Evolutionary conservation across 2,797 vertebrate species (phyloP).

Genomic region (Rhinoraja longicauda): DNA sequence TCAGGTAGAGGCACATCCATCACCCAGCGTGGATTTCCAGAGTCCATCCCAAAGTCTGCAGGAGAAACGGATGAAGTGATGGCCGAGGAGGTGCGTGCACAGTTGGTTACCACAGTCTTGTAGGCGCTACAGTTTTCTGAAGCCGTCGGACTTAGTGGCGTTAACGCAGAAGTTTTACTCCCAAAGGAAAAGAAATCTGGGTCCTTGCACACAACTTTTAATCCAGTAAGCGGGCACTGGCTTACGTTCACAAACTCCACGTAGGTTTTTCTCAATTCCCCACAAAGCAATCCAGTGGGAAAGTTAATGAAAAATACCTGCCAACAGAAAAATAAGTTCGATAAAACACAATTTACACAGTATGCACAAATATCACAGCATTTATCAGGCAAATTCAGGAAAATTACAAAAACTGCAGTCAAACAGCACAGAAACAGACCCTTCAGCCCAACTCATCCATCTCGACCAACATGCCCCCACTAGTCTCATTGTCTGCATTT

Average conservation of each 20-base stretch:
- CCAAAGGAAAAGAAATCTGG: constrained; percentile 94
- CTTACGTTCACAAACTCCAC: constrained; percentile 95
- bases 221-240: constrained; percentile 70
- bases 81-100: constrained; percentile 54
- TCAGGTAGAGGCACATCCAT: constrained; percentile 72
- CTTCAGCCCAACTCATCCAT: too few relatives aligned
- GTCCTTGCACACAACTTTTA: constrained; percentile 84
- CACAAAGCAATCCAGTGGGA: constrained; percentile 88
- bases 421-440: too few relatives aligned
- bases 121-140: constrained; percentile 89
- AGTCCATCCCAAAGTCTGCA: constrained; percentile 57
- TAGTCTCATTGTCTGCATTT: too few relatives aligned
- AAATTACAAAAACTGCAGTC: too few relatives aligned
- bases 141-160: constrained; percentile 73
- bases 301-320: constrained; percentile 98
- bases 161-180: constrained; percentile 64
- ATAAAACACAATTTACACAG: not conserved
- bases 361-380: not conserved
- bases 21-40: constrained; percentile 60
- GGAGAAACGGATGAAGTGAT: constrained; percentile 62
- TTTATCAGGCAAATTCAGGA: not conserved
- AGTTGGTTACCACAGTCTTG: constrained; percentile 71
- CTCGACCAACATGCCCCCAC: too few relatives aligned
- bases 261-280: constrained; percentile 88
- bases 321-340: constrained; percentile 45